Base-by-base conservation (phyloP, 2,888 invertebrate species). In the Andrena hattorfiana region DNA sequence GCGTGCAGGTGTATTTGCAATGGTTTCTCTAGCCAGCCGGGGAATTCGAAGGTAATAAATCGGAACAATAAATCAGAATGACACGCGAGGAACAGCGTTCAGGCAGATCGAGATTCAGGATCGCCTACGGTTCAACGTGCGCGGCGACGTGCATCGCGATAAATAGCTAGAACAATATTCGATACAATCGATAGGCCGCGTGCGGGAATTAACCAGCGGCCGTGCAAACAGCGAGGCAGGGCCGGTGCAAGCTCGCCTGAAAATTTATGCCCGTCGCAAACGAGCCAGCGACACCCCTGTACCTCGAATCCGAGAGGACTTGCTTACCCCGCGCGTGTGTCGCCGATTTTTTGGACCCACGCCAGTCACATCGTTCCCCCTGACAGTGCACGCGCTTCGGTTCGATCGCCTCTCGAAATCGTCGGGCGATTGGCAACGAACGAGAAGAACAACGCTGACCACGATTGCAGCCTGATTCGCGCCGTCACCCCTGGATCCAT, bases 91-190 rank as follows among this genome's bases (percentile, higher is more conserved):
- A 32, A 32, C 3, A 54, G 28, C 28, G 54, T 67, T 10, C 51
- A 48, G 13, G 30, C 23, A 10, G 63, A 42, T 73, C 67, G 67
- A 16, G 42, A 42, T 42, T 42, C 42, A 5, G 16, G 49, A 69
- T 75, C 26, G 68, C 8, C 30, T 13, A 20, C 51, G 20, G 20
- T 48, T 28, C 56, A 26, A 26, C n/a, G 30, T 49, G 70, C 20
- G 26, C 20, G 30, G 32, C 23, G 16, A 49, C 68, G 48, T 63
- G 72, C 71, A 67, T 56, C 23, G 63, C 64, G 63, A 59, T 79
- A 73, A 56, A 79, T 68, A 69, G 68, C 62, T 59, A 13, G 63
- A 68, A 78, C 68, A 73, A 79, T 78, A 73, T 73, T 81, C 81
- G 81, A 78, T 72, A 54, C 48, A 49, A 72, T 49, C 60, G 71